Conservation (phyloP, 2,113 vertebrate genomes). For the Todiramphus chloris region DNA sequence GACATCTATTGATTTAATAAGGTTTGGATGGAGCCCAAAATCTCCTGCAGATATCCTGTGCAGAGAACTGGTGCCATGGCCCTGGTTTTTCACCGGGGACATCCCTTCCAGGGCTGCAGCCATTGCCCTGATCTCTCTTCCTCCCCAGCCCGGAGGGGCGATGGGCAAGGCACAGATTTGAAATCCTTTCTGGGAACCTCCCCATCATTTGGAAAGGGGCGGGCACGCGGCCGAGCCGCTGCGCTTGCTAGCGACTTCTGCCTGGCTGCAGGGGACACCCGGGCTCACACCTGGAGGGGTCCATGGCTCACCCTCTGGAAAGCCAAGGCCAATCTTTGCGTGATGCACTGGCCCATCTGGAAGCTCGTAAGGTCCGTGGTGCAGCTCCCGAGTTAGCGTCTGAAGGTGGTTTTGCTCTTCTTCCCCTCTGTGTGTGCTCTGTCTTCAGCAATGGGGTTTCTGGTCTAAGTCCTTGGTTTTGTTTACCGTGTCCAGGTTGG, state of each 20-base stretch:
- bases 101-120: accelerated
- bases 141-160: too few relatives aligned
- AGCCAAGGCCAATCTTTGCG: not conserved
- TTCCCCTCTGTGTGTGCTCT: not conserved
- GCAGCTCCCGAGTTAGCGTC: not conserved
- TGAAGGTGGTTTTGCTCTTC: not conserved
- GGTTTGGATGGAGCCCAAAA: not conserved
- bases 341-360: not conserved
- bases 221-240: accelerated
- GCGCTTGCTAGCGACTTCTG: not conserved
- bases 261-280: not conserved
- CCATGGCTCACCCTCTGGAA: not conserved
- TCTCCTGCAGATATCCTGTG: not conserved
- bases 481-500: accelerated
- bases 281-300: not conserved
- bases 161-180: not conserved
- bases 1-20: not conserved
- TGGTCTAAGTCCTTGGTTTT: not conserved
- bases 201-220: accelerated
- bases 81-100: accelerated
- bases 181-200: not conserved
- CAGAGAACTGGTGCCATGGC: not conserved
- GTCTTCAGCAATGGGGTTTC: not conserved
- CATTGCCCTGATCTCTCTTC: not conserved
- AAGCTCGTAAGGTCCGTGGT: not conserved